Evolutionary conservation across 35 echinoderm and acorn worm genomes (phyloP).

Genomic region (Heliocidaris erythrogramma): DNA sequence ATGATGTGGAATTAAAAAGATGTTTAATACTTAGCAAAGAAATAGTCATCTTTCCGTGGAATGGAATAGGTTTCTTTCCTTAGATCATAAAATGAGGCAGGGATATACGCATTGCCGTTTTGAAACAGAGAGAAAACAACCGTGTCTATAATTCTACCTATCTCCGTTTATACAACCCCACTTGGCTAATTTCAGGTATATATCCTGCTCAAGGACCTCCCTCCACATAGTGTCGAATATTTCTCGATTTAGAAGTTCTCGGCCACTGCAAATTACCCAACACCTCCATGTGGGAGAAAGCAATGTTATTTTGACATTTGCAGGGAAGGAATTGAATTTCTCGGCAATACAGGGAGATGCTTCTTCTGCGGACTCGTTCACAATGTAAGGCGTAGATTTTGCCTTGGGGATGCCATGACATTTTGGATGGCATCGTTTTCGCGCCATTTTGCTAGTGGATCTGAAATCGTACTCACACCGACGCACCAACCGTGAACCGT

Average conservation of each 20-base stretch:
- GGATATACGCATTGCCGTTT: no score
- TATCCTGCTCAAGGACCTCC: background rate
- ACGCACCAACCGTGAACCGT: no score
- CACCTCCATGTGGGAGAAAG: background rate
- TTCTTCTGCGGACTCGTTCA: background rate
- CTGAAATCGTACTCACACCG: no score
- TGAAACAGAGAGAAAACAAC: background rate
- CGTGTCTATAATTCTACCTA: background rate
- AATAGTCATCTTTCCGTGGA: no score
- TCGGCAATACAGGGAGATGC: background rate
- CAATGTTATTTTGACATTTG: background rate
- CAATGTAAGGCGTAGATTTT: background rate
- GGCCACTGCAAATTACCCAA: background rate
- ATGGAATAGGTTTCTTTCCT: no score
- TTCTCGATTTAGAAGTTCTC: background rate
- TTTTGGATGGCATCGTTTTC: background rate
- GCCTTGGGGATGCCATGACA: background rate
- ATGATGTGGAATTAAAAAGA: no score
- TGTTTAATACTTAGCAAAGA: no score
- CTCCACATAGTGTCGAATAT: background rate
- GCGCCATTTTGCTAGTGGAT: background rate
- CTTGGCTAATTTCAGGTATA: background rate
- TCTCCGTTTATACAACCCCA: background rate
- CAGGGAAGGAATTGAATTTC: constrained; percentile 9
- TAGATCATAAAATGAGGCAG: no score